A percentile compares a stretch with the other conserved stretches of the same genome.
These are phyloP conservation scores for Chaitophorus viminalis DNA, from an alignment of 2,888 invertebrate genomes.

Conservation along the genomic window DNA sequence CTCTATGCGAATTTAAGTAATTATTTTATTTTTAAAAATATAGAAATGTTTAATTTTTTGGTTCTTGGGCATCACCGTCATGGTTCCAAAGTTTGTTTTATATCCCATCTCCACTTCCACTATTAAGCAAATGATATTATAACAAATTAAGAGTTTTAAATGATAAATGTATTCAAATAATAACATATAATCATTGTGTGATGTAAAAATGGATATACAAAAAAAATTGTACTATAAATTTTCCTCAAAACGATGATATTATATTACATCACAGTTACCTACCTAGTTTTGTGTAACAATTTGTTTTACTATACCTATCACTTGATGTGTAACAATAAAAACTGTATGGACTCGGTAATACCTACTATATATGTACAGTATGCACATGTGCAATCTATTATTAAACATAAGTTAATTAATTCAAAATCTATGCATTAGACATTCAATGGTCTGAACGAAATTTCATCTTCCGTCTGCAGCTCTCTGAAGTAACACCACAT, in stretches of 20 bases:
- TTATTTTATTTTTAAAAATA: not conserved
- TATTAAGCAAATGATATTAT: not conserved
- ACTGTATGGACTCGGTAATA: too few relatives aligned
- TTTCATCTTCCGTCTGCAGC: not conserved
- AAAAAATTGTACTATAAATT: too few relatives aligned
- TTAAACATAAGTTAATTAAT: too few relatives aligned
- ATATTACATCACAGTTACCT: too few relatives aligned
- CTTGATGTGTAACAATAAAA: too few relatives aligned
- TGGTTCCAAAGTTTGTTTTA: not conserved
- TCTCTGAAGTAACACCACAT: not conserved
- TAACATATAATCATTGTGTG: not conserved
- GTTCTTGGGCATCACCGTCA: constrained; percentile 9
- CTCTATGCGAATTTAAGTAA: constrained; percentile 4
- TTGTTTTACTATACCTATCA: too few relatives aligned
- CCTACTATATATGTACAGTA: not conserved
- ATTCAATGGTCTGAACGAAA: too few relatives aligned
- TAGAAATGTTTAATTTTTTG: not conserved
- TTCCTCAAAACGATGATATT: too few relatives aligned
- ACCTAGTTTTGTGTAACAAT: too few relatives aligned
- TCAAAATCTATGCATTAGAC: too few relatives aligned
- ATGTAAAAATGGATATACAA: not conserved
- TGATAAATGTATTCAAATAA: not conserved
- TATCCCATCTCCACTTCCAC: not conserved
- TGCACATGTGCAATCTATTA: not conserved
- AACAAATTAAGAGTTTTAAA: not conserved